A percentile compares a stretch with the other conserved stretches of the same genome.
These are phyloP conservation scores for Heliconius aoede DNA, from an alignment of 2,888 invertebrate species.

Conservation along the genomic window DNA sequence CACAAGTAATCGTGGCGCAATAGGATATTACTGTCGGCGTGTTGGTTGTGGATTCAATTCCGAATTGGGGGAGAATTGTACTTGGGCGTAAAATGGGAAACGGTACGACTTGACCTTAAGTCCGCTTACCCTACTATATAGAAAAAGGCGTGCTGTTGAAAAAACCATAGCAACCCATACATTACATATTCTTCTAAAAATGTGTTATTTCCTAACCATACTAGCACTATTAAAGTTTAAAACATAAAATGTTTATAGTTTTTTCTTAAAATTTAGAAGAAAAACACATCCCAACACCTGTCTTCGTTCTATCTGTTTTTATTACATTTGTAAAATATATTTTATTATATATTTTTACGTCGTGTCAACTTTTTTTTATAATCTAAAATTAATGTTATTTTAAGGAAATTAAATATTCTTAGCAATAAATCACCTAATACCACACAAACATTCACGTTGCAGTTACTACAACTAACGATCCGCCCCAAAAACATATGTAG, in stretches of 20 bases:
- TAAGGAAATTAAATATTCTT: background rate
- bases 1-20: too few relatives aligned
- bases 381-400: background rate
- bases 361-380: background rate
- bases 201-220: background rate
- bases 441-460: background rate
- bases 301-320: background rate
- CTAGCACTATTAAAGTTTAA: background rate
- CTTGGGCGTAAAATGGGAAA: too few relatives aligned
- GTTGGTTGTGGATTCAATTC: too few relatives aligned
- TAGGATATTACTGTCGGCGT: too few relatives aligned
- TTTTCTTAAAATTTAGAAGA: background rate
- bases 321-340: background rate
- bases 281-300: slow-evolving; percentile 8
- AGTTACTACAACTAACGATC: slow-evolving; percentile 57
- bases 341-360: background rate
- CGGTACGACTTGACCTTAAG: too few relatives aligned
- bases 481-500: slow-evolving; percentile 78
- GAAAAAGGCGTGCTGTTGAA: too few relatives aligned
- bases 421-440: background rate
- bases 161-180: background rate
- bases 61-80: too few relatives aligned
- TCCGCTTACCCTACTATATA: too few relatives aligned
- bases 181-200: too few relatives aligned
- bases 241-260: background rate